A percentile compares a stretch with the other conserved stretches of the same genome.
phyloP scores from a whole-genome alignment of 2,797 vertebrate species.

The Hapalemur alaotrensis region DNA sequence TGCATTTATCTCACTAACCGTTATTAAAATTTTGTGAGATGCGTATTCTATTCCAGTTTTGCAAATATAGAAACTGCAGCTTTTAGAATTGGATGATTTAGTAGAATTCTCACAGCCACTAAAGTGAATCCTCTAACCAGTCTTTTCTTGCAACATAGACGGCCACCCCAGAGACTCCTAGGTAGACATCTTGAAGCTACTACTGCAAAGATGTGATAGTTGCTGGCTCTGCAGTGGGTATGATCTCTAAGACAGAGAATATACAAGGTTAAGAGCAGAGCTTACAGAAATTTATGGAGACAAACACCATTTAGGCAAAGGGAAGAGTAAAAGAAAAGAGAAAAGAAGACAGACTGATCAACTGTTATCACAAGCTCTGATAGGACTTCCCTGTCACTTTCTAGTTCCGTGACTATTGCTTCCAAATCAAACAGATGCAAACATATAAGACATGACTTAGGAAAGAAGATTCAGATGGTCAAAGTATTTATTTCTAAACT shows the following conservation, averaged over 20 bases:
- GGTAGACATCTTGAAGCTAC: neutral
- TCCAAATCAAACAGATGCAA: neutral
- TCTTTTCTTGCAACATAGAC: neutral
- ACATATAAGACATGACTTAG: neutral
- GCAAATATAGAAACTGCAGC: neutral
- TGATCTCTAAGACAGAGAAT: neutral
- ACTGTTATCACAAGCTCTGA: neutral
- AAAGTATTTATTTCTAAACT: neutral
- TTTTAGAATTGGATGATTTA: neutral
- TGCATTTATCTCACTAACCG: neutral
- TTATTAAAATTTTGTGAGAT: neutral
- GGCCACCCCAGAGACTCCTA: neutral
- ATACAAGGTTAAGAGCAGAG: neutral
- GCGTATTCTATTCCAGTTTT: neutral
- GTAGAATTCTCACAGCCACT: neutral
- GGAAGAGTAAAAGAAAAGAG: neutral
- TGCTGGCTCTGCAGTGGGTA: neutral
- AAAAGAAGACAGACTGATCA: neutral
- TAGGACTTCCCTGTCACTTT: neutral
- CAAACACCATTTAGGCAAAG: neutral
- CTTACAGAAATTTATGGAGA: neutral
- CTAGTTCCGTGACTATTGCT: neutral
- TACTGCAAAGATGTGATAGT: neutral
- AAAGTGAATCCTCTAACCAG: neutral
- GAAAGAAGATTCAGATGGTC: neutral